Evolutionary conservation across 2,888 invertebrate species (phyloP).

Genomic region (Trimorus sp.): DNA sequence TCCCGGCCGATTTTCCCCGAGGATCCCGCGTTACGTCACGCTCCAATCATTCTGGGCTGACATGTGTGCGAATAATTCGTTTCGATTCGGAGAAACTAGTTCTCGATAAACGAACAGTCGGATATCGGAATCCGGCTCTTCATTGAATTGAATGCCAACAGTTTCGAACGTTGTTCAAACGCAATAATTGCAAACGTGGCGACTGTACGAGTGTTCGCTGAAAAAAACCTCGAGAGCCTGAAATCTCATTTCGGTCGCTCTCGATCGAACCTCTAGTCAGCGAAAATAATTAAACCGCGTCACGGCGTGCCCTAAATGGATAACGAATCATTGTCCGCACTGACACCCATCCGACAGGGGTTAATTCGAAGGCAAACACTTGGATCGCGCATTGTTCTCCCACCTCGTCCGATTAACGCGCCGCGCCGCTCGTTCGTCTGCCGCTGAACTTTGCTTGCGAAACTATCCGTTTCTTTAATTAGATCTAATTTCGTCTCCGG

Average conservation of each 20-base stretch:
- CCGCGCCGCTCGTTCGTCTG: background rate
- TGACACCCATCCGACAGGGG: background rate
- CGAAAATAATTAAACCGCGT: slow-evolving; percentile 11
- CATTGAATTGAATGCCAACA: no score
- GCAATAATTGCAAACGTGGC: background rate
- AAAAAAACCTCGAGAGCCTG: no score
- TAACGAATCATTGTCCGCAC: background rate
- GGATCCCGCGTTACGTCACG: slow-evolving; percentile 42
- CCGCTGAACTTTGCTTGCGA: slow-evolving; percentile 31
- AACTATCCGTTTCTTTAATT: slow-evolving; percentile 37
- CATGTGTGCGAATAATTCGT: slow-evolving; percentile 23
- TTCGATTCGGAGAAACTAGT: slow-evolving; percentile 30
- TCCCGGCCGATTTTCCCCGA: slow-evolving; percentile 13
- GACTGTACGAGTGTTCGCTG: no score
- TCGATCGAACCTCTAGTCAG: slow-evolving; percentile 14
- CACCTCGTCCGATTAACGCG: background rate
- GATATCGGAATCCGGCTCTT: no score
- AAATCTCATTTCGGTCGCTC: background rate
- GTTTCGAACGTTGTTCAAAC: no score
- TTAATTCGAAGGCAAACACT: background rate
- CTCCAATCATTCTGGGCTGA: slow-evolving; percentile 29
- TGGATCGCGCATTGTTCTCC: no score
- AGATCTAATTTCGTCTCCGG: slow-evolving; percentile 45
- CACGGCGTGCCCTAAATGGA: slow-evolving; percentile 4
- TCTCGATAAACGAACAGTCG: background rate